Evolutionary conservation across 2,888 invertebrate species (phyloP), one percentile per base, ranked within the genome.

Genomic region (Eilema griseolum): DNA sequence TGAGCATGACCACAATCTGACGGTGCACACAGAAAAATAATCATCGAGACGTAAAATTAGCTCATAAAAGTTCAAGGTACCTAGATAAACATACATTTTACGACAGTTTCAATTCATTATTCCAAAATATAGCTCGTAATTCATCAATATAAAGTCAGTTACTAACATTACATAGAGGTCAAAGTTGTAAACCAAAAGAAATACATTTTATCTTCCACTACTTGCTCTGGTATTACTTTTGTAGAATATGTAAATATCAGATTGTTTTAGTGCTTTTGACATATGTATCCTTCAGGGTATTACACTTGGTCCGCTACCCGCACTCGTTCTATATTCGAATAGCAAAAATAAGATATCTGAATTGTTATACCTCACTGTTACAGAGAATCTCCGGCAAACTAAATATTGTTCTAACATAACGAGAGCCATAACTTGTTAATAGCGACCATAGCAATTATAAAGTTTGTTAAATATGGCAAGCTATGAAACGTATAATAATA

Each of bases 371-470:
- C 26, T 28, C 5, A n/a, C 20, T 8, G 2, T 20, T 31, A 8
- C 1, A n/a, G 10, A 52, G 20, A 3, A 41, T 23, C 26, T 11
- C 14, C n/a, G 20, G 2, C 11, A 7, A 31, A 52, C 37, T 62
- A 61, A 64, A n/a, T 60, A 24, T 41, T 63, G 41, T 28, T 28
- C 33, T 28, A 41, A 14, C 23, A 59, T 59, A 31, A 20, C 41
- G 61, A 46, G 64, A 65, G 63, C 56, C 46, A 76, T 70, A 71
- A 72, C 71, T 71, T 69, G 67, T 76, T 70, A 70, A 72, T 66
- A 68, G 64, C 73, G 72, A 75, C 69, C 69, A 75, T 70, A 67
- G 72, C 70, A 68, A 80, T 81, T 82, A 80, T 72, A 75, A 81
- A 76, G 71, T 81, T 78, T 69, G 72, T 70, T 75, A 76, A 76